phyloP scores from a whole-genome alignment of 37 sponge, comb jelly and placozoan species.

The Halisarca cf. caerulea region DNA sequence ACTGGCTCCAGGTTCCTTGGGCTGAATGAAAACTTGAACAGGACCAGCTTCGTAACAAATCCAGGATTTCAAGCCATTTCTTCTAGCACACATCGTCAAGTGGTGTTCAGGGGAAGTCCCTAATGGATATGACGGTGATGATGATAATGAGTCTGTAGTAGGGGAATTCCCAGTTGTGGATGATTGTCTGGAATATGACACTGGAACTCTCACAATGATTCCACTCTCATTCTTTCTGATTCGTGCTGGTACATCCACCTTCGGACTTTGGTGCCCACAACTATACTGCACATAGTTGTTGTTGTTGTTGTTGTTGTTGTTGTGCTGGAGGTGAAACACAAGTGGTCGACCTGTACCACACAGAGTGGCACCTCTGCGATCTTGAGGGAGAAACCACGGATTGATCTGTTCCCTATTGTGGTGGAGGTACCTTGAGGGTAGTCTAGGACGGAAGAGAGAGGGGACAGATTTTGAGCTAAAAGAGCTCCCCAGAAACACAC shows the following conservation, averaged over 20 bases:
- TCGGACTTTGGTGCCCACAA: neutral
- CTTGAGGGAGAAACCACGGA: neutral
- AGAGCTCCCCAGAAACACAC: neutral
- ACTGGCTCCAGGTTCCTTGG: neutral
- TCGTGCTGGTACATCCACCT: constrained; percentile 9
- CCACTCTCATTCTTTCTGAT: neutral
- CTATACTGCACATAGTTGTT: neutral
- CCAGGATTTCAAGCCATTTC: constrained; percentile 17
- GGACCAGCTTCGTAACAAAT: neutral
- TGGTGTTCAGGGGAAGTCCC: constrained; percentile 14
- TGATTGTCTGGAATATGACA: neutral
- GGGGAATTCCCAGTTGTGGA: constrained; percentile 7
- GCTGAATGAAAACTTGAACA: neutral
- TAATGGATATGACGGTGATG: too few relatives aligned
- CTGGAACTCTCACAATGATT: neutral
- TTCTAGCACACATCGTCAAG: constrained; percentile 26
- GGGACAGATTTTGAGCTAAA: neutral
- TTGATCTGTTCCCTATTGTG: neutral
- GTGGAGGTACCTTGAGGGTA: neutral
- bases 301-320: neutral
- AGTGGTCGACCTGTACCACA: constrained; percentile 12
- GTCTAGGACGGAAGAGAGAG: neutral
- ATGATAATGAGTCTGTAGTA: neutral
- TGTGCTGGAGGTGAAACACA: neutral
- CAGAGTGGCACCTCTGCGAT: neutral